These are phyloP conservation scores for Celastrina argiolus DNA, from an alignment of 2,888 invertebrate genomes.

Conservation along the genomic window DNA sequence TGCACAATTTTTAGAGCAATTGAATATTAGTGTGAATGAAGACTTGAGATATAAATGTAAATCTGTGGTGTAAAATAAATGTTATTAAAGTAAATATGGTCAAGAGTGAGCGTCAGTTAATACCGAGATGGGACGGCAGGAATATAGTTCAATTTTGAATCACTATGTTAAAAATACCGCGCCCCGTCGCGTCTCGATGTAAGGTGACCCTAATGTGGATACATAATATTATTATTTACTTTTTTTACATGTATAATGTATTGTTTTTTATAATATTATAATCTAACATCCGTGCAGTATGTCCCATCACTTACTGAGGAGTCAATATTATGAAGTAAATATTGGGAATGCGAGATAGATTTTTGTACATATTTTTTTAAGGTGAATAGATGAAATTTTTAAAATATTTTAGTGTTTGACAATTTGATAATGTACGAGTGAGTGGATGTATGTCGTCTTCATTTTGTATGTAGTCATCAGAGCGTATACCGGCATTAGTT, in stretches of 20 bases:
- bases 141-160: too few species aligned
- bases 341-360: slow-evolving; percentile 25
- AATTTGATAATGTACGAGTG: slow-evolving; percentile 42
- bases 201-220: too few species aligned
- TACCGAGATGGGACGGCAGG: too few species aligned
- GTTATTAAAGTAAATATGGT: slow-evolving; percentile 9
- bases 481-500: not conserved
- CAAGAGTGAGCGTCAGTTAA: too few species aligned
- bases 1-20: not conserved
- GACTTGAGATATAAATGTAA: slow-evolving; percentile 1
- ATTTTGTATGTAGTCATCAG: slow-evolving; percentile 17
- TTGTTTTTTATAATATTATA: slow-evolving; percentile 18
- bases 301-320: not conserved
- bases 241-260: slow-evolving; percentile 20
- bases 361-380: slow-evolving; percentile 66
- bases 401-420: slow-evolving; percentile 43
- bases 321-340: slow-evolving; percentile 23
- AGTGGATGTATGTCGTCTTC: slow-evolving; percentile 30
- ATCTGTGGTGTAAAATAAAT: slow-evolving; percentile 16
- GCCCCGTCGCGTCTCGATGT: too few species aligned
- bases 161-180: too few species aligned
- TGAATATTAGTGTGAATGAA: slow-evolving; percentile 5
- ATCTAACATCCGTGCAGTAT: not conserved
- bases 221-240: slow-evolving; percentile 6
- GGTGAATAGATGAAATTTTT: slow-evolving; percentile 43